Evolutionary conservation across 2,113 vertebrate genomes (phyloP).

Genomic region (Gobiocypris rarus): DNA sequence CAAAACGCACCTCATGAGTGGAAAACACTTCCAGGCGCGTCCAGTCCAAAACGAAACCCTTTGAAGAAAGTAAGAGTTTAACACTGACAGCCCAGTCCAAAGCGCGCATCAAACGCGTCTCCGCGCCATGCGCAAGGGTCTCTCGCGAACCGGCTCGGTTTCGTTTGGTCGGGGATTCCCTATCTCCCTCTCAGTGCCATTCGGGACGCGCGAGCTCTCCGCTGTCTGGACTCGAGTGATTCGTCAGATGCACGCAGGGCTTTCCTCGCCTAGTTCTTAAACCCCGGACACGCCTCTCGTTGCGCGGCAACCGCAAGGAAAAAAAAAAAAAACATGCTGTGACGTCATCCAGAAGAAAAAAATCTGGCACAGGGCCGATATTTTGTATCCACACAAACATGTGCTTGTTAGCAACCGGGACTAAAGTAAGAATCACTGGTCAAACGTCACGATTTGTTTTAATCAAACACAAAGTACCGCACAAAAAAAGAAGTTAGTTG

Average conservation of each 20-base stretch:
- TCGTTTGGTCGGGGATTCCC: constrained; percentile 70
- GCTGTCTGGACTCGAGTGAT: constrained; percentile 10
- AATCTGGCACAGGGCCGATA: constrained; percentile 40
- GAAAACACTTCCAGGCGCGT: background rate
- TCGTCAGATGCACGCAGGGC: constrained; percentile 40
- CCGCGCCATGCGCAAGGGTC: background rate
- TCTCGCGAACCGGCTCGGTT: background rate
- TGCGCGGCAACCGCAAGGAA: constrained; percentile 74
- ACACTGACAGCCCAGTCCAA: background rate
- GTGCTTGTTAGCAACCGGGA: constrained; percentile 37
- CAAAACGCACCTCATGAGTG: constrained; percentile 50
- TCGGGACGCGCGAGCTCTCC: constrained; percentile 67
- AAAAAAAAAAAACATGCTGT: constrained; percentile 47
- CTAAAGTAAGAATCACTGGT: background rate
- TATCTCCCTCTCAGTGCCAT: constrained; percentile 71
- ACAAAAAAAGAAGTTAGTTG: background rate
- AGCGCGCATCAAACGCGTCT: constrained; percentile 3
- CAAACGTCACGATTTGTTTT: background rate
- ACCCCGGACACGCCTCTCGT: constrained; percentile 77
- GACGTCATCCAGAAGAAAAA: constrained; percentile 66
- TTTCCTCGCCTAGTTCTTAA: constrained; percentile 75
- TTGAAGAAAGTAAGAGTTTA: background rate
- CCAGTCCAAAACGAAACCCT: background rate
- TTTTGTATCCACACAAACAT: constrained; percentile 69
- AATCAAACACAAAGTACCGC: background rate